A percentile compares a stretch with the other conserved stretches of the same genome.
Conservation (phyloP, 2,888 invertebrate species). For the Machimus rusticus region DNA sequence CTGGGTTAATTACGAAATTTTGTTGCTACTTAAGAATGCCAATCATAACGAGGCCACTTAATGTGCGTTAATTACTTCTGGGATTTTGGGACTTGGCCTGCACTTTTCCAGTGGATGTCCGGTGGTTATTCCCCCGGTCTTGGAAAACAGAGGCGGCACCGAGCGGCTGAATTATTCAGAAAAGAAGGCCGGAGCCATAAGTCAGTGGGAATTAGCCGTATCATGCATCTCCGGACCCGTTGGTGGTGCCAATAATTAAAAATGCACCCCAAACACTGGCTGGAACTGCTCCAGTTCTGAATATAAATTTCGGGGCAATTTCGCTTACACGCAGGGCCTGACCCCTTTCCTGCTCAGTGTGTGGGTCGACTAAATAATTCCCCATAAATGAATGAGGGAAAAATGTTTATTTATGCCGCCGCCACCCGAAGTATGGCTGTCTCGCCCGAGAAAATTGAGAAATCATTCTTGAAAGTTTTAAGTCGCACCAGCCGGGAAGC, state of each 20-base stretch:
- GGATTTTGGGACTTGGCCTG: conserved; percentile 5
- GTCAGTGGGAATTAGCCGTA: conserved; percentile 14
- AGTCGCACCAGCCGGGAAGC: not conserved
- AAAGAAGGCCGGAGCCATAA: conserved; percentile 6
- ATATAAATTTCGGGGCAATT: not conserved
- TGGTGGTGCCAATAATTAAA: conserved; percentile 27
- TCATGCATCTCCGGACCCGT: not conserved
- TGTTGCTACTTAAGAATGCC: conserved; percentile 14
- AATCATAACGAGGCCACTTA: conserved; percentile 35
- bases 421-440: not conserved
- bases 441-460: conserved; percentile 28
- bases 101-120: conserved; percentile 16
- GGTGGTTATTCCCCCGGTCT: not conserved
- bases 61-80: conserved; percentile 27
- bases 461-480: conserved; percentile 34
- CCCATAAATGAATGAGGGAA: conserved; percentile 37
- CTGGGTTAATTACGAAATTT: conserved; percentile 34
- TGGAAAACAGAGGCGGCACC: not conserved
- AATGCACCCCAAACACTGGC: conserved; percentile 16
- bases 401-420: conserved; percentile 35
- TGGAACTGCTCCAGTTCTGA: conserved; percentile 19
- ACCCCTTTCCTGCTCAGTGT: conserved; percentile 22
- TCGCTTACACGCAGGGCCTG: not conserved
- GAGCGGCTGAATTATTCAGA: conserved; percentile 14
- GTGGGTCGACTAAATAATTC: conserved; percentile 28